Evolutionary conservation across 2,113 vertebrate genomes (phyloP).

Genomic region (Brachypteracias leptosomus): DNA sequence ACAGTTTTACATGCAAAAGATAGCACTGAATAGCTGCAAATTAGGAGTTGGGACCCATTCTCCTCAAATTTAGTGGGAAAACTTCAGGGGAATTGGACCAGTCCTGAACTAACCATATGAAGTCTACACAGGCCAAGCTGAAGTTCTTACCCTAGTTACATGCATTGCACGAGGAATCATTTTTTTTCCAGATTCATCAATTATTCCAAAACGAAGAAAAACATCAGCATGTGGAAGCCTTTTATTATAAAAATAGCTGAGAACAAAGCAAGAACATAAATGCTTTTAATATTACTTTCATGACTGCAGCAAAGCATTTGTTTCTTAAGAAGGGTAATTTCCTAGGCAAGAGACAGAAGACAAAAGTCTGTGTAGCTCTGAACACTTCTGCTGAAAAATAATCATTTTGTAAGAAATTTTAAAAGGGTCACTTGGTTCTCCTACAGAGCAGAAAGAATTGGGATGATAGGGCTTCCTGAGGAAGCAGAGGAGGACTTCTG

Average conservation of each 20-base stretch:
- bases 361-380: not conserved
- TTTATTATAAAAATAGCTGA: constrained; percentile 80
- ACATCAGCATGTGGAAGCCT: constrained; percentile 67
- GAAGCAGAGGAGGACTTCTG: not conserved
- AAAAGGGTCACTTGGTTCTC: not conserved
- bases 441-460: not conserved
- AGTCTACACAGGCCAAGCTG: not conserved
- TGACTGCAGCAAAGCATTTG: not conserved
- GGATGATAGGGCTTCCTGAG: not conserved
- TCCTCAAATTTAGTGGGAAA: not conserved
- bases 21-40: not conserved
- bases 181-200: constrained; percentile 50
- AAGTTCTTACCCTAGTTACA: constrained; percentile 59
- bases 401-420: not conserved
- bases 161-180: constrained; percentile 75
- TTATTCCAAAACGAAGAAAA: constrained; percentile 76
- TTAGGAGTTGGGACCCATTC: not conserved
- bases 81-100: not conserved
- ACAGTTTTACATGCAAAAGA: not conserved
- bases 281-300: not conserved
- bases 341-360: not conserved
- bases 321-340: not conserved
- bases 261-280: constrained; percentile 15
- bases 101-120: not conserved
- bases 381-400: not conserved